A percentile compares a stretch with the other conserved stretches of the same genome.
phyloP scores from a whole-genome alignment of 2,888 invertebrate genomes.

The Meloe dianella region DNA sequence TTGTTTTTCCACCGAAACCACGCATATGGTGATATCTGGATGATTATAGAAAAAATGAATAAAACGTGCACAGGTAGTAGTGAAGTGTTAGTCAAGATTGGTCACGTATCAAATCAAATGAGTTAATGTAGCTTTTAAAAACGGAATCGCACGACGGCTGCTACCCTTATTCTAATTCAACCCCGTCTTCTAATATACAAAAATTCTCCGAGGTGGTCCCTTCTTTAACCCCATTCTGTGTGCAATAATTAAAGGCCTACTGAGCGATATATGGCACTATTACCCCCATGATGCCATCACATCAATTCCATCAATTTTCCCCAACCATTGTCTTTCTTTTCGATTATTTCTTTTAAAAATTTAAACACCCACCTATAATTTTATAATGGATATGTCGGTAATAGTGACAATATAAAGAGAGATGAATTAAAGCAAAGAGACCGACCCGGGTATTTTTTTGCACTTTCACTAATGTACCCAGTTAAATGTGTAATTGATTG shows the following conservation, averaged over 20 bases:
- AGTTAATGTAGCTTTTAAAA: constrained; percentile 21
- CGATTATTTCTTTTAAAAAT: constrained; percentile 16
- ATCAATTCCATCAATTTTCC: constrained; percentile 39
- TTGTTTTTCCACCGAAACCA: constrained; percentile 1
- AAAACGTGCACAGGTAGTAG: not conserved
- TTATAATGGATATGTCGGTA: not conserved
- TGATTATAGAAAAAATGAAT: no score
- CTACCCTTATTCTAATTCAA: constrained; percentile 37
- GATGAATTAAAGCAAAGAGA: not conserved
- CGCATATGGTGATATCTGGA: not conserved
- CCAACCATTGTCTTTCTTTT: constrained; percentile 17
- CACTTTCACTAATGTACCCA: constrained; percentile 1
- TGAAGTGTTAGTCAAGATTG: constrained; percentile 19
- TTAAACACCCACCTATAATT: constrained; percentile 15
- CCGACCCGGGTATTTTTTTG: not conserved
- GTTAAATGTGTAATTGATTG: constrained; percentile 15
- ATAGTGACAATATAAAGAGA: not conserved
- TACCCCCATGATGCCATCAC: constrained; percentile 42
- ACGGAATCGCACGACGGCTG: not conserved
- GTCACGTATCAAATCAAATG: constrained; percentile 29
- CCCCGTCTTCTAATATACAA: constrained; percentile 26
- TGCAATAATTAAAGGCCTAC: constrained; percentile 42
- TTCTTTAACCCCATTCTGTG: constrained; percentile 30
- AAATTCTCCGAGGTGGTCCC: constrained; percentile 41
- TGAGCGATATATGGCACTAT: constrained; percentile 47